phyloP scores from a whole-genome alignment of 2,888 invertebrate genomes.

The Caenorhabditis panamensis region DNA sequence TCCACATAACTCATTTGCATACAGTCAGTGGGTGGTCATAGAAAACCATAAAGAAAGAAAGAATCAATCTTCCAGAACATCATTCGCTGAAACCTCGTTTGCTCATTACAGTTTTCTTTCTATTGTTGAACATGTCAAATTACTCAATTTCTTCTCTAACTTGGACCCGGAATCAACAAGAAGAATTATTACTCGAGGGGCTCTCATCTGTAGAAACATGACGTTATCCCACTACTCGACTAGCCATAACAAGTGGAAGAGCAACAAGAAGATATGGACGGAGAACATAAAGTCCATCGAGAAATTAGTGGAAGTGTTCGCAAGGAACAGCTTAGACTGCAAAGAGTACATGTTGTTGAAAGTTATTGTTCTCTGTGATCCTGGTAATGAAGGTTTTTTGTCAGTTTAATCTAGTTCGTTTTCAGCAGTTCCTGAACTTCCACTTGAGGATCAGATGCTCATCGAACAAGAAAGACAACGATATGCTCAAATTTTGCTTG shows the following conservation, averaged over 20 bases:
- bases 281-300: slow-evolving; percentile 2
- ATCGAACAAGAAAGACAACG: slow-evolving; percentile 7
- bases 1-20: no score
- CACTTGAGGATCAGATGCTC: not conserved
- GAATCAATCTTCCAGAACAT: no score
- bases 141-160: not conserved
- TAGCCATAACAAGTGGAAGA: not conserved
- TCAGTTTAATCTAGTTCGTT: not conserved
- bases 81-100: not conserved
- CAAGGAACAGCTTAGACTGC: not conserved
- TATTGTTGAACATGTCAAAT: slow-evolving; percentile 7
- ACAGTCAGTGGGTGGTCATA: no score
- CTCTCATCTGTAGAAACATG: slow-evolving; percentile 1
- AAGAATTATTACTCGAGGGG: slow-evolving; percentile 7
- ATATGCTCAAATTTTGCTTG: slow-evolving; percentile 1
- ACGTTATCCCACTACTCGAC: not conserved
- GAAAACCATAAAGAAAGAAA: no score
- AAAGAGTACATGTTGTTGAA: slow-evolving; percentile 15
- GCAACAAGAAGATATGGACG: not conserved
- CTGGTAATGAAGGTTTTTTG: not conserved
- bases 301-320: not conserved
- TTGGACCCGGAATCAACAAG: not conserved
- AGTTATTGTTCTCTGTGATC: slow-evolving; percentile 19
- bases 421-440: slow-evolving; percentile 7
- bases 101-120: not conserved